A percentile compares a stretch with the other conserved stretches of the same genome.
phyloP scores from a whole-genome alignment of 92 coral and sea anemone genomes.

The Epizoanthus illoricatus region DNA sequence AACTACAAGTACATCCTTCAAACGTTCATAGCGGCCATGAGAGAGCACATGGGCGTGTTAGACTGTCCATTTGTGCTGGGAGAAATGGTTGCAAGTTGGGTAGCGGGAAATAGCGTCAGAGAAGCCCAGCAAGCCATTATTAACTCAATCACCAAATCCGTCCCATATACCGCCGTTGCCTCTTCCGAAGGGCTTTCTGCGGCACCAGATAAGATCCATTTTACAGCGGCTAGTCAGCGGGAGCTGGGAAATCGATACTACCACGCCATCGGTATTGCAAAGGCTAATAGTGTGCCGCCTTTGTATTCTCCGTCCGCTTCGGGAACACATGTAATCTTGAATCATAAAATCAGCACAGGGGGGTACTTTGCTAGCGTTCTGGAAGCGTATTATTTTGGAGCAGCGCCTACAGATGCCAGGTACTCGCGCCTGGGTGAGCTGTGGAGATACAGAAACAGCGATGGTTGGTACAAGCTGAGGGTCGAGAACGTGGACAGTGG shows the following conservation, averaged over 20 bases:
- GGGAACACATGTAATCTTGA: background rate
- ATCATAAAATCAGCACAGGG: conserved; percentile 1
- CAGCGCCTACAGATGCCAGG: background rate
- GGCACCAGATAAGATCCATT: background rate
- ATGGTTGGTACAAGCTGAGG: background rate
- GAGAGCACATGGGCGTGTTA: background rate
- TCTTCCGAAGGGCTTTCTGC: background rate
- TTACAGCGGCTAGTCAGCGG: background rate
- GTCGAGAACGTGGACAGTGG: conserved; percentile 13
- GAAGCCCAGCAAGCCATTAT: background rate
- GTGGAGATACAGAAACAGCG: conserved; percentile 8
- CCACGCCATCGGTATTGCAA: background rate
- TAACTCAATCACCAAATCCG: background rate
- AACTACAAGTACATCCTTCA: conserved; percentile 19
- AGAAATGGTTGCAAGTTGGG: conserved; percentile 15
- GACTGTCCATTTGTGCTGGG: conserved; percentile 16
- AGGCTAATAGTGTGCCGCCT: background rate
- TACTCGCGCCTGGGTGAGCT: background rate
- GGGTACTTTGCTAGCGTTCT: background rate
- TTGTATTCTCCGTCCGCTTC: background rate
- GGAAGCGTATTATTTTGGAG: background rate
- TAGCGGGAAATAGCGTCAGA: background rate
- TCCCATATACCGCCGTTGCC: background rate
- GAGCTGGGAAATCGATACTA: background rate
- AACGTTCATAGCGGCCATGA: conserved; percentile 1